phyloP scores from a whole-genome alignment of 2,113 vertebrate species.

The Cathartes aura region DNA sequence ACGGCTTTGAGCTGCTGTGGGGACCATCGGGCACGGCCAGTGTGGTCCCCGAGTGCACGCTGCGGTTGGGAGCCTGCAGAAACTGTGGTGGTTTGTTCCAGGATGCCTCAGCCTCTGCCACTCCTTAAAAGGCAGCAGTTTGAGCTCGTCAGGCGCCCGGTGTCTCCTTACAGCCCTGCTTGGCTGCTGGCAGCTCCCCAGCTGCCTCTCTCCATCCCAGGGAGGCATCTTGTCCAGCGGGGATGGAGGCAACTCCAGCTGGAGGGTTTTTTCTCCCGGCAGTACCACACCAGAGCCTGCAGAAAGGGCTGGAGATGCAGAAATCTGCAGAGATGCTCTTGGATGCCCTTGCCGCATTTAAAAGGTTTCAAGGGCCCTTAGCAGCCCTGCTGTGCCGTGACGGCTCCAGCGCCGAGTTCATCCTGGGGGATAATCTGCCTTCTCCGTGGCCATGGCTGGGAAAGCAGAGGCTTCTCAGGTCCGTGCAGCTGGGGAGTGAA shows the following conservation, averaged over 20 bases:
- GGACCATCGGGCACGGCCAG: rapidly evolving
- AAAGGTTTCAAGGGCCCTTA: neutral
- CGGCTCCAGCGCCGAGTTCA: neutral
- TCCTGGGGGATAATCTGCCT: neutral
- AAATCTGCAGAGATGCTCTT: neutral
- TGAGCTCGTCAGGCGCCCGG: neutral
- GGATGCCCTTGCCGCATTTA: neutral
- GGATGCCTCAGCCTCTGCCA: neutral
- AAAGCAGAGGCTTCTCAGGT: neutral
- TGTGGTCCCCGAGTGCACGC: neutral
- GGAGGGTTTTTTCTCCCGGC: neutral
- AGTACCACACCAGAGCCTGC: neutral
- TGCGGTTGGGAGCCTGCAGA: neutral
- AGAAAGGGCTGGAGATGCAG: neutral
- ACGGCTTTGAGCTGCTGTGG: neutral
- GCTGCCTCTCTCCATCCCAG: neutral
- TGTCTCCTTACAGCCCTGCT: constrained; percentile 25
- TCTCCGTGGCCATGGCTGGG: neutral
- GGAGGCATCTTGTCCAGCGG: neutral
- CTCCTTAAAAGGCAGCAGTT: constrained; percentile 46
- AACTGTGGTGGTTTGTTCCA: neutral
- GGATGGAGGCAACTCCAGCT: neutral
- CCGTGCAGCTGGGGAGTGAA: rapidly evolving
- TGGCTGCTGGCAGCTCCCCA: neutral
- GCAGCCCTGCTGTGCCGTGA: neutral